Percentiles rank a stretch among this genome's conserved stretches.
These are phyloP conservation scores for Micromys minutus DNA, from an alignment of 2,113 vertebrate species.

Conservation along the genomic window DNA sequence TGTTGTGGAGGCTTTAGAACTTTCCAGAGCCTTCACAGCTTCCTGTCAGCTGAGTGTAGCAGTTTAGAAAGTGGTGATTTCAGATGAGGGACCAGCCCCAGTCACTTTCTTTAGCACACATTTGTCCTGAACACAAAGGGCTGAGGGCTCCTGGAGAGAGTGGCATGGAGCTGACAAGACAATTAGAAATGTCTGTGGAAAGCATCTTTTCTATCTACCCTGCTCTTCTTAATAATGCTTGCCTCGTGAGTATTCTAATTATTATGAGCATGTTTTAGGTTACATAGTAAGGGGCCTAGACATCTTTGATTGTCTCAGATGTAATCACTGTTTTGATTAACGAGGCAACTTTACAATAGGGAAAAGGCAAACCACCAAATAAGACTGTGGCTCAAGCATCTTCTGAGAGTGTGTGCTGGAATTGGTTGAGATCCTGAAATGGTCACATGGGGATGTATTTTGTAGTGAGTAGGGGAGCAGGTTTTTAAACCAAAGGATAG, in stretches of 20 bases:
- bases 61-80: conserved; percentile 19
- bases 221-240: conserved; percentile 13
- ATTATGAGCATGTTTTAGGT: conserved; percentile 50
- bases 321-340: conserved; percentile 74
- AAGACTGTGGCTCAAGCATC: neutral
- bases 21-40: neutral
- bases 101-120: neutral
- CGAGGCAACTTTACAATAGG: conserved; percentile 29
- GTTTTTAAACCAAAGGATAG: neutral
- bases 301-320: conserved; percentile 51
- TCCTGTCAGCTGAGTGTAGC: conserved; percentile 22
- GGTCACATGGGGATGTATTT: neutral
- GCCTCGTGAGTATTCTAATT: conserved; percentile 37
- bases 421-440: neutral
- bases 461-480: neutral
- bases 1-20: neutral
- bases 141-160: neutral
- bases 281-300: neutral
- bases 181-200: conserved; percentile 31
- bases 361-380: conserved; percentile 38
- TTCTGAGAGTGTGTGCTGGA: neutral
- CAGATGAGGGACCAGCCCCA: neutral
- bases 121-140: conserved; percentile 58
- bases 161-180: conserved; percentile 38
- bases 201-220: neutral